Evolutionary conservation across 2,113 vertebrate species (phyloP).

Genomic region (Anoura caudifer): DNA sequence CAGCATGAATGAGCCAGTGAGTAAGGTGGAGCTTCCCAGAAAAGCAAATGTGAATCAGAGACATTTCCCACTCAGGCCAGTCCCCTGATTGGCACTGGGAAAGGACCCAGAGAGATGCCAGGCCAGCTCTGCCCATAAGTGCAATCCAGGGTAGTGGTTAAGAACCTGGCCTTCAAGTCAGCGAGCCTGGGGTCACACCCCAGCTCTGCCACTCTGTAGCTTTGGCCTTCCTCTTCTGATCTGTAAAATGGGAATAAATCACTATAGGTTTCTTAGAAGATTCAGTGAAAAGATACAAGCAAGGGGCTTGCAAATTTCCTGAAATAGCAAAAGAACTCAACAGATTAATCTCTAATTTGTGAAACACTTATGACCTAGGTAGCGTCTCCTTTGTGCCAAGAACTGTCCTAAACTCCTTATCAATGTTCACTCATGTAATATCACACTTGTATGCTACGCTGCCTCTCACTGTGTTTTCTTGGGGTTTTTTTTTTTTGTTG

Average conservation of each 20-base stretch:
- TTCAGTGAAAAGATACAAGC: neutral
- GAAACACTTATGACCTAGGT: neutral
- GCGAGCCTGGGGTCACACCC: neutral
- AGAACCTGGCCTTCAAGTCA: neutral
- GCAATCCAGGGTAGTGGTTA: neutral
- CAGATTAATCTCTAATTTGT: neutral
- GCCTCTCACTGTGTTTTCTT: neutral
- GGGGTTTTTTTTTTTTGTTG: neutral
- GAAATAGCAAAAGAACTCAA: neutral
- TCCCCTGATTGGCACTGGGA: neutral
- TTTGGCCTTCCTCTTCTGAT: neutral
- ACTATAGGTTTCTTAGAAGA: neutral
- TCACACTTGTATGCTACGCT: neutral
- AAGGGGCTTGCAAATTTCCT: neutral
- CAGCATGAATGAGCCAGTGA: constrained; percentile 37
- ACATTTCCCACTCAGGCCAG: constrained; percentile 37
- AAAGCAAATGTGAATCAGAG: constrained; percentile 64
- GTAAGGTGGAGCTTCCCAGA: constrained; percentile 66
- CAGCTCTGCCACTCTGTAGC: neutral
- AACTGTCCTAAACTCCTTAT: neutral
- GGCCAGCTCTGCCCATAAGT: neutral
- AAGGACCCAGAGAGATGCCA: neutral
- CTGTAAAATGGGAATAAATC: constrained; percentile 10
- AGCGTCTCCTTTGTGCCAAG: neutral
- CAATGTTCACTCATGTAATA: neutral